Percentiles rank a stretch among this genome's conserved stretches.
phyloP scores from a whole-genome alignment of 2,797 vertebrate genomes.

The Hyperoplus lanceolatus region DNA sequence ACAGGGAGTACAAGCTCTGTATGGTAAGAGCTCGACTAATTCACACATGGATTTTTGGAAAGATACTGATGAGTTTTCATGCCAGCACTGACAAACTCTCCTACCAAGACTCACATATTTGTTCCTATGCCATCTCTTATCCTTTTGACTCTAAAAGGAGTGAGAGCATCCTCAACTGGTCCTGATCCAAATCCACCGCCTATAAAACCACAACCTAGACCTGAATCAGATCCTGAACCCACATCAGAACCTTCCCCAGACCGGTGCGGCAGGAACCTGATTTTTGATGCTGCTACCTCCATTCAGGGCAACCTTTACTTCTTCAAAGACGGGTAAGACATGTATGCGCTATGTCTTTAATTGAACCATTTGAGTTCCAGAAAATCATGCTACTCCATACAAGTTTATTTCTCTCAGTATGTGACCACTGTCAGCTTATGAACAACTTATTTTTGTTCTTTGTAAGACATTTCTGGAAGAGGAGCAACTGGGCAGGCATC shows the following conservation, averaged over 20 bases:
- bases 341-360: neutral
- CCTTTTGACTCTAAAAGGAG: constrained; percentile 34
- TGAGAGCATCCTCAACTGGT: constrained; percentile 12
- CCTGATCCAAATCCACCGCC: constrained; percentile 26
- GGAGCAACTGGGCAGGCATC: constrained; percentile 56
- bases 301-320: constrained; percentile 59
- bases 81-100: neutral
- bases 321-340: constrained; percentile 63
- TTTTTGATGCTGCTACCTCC: constrained; percentile 61
- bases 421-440: neutral
- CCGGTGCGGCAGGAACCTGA: constrained; percentile 49
- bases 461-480: constrained; percentile 79
- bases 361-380: neutral
- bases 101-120: neutral
- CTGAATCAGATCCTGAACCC: constrained; percentile 47
- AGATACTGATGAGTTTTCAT: neutral
- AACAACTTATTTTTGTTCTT: neutral
- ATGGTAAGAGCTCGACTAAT: constrained; percentile 58
- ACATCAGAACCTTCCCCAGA: constrained; percentile 52
- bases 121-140: neutral
- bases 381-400: neutral
- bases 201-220: constrained; percentile 28
- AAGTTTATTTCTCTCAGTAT: neutral
- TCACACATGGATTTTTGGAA: neutral
- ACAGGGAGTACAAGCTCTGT: constrained; percentile 72